phyloP scores from a whole-genome alignment of 2,888 invertebrate species.

The Holacanthella duospinosa region DNA sequence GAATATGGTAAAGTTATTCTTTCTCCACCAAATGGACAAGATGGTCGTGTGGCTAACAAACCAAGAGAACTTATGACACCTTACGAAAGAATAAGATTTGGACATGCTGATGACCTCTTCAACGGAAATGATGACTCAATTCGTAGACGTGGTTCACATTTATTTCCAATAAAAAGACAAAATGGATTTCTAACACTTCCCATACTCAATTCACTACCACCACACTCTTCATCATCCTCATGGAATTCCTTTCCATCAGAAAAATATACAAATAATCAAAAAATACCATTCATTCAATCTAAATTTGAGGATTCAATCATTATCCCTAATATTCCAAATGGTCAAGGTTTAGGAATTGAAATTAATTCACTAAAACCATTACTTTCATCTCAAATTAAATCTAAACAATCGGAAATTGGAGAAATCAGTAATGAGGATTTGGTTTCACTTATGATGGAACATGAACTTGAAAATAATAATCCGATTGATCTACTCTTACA shows the following conservation, averaged over 20 bases:
- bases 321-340: background rate
- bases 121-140: slow-evolving; percentile 14
- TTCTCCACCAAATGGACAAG: slow-evolving; percentile 35
- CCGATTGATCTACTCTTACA: background rate
- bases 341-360: background rate
- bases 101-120: slow-evolving; percentile 33
- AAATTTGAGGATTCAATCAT: slow-evolving; percentile 1
- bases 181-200: slow-evolving; percentile 16
- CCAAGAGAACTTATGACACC: slow-evolving; percentile 36
- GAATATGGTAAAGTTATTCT: slow-evolving; percentile 35
- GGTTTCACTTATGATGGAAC: background rate
- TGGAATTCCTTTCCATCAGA: background rate
- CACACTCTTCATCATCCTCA: background rate
- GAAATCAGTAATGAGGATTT: background rate
- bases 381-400: background rate
- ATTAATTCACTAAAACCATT: background rate
- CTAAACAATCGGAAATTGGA: background rate
- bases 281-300: background rate
- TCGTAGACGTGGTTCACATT: slow-evolving; percentile 14
- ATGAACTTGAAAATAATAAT: background rate
- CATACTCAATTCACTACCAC: slow-evolving; percentile 11
- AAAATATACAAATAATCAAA: too few relatives aligned
- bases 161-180: slow-evolving; percentile 28
- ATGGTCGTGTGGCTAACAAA: slow-evolving; percentile 36
- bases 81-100: slow-evolving; percentile 38